Base-by-base conservation (phyloP, 1,140 invertebrate genomes). In the Dreissena polymorpha region DNA sequence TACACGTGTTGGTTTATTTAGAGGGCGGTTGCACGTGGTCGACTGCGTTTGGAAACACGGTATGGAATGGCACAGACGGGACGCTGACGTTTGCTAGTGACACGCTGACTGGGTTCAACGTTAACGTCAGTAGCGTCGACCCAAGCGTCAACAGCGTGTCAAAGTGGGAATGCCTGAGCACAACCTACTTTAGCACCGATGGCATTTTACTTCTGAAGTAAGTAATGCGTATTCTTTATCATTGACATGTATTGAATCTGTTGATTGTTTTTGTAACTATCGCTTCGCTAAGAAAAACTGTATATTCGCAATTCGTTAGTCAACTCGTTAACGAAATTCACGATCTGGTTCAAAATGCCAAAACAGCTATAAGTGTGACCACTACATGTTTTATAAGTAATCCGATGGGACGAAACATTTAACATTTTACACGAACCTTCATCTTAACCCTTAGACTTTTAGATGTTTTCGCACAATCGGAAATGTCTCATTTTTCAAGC, bases 1-100 rank as follows among this genome's bases (percentile, higher is more conserved):
- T 63, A 10, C 23, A 63, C 60, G 25, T 55, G 50, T 57, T 76
- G 29, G 29, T 76, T 64, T 29, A n/a, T n/a, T 63, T 49, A 83
- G 81, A 71, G 64, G 81, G 73, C 16, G 67, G 67, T 16, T 83
- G 73, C 23, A 76, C 29, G 16, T 83, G 81, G 81, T 72, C 81
- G 1, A 18, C 64, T 10, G 16, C 73, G 13, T 77, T 83, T 51
- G 67, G 3, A 25, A 71, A 73, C 65, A 50, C 57, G 25, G 76
- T 72, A 18, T 83, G 81, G 81, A 72, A 83, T 27, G 71, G 70
- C 64, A 83, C 73, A 50, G 53, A 68, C 0, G 81, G 81, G 49
- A 69, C 53, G 16, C 39, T 83, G 57, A 77, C 39, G n/a, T 83
- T 83, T 71, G 51, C 29, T 13, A 51, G 50, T 2, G 53, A 23